Conservation (phyloP, 2,113 vertebrate genomes). For the Strix aluco region DNA sequence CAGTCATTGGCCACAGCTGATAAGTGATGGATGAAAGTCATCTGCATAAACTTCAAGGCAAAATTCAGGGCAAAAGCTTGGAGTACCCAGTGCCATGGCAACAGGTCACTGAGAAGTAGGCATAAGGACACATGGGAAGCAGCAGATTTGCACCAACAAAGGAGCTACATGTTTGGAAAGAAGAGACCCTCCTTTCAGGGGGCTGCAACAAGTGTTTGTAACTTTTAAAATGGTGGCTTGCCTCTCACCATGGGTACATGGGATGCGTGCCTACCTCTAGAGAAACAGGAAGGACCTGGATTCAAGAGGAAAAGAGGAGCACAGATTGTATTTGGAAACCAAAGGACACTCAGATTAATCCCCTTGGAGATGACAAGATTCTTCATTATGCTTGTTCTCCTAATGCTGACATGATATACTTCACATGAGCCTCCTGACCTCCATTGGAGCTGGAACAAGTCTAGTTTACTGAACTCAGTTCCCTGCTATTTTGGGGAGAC, state of each 20-base stretch:
- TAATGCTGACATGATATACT: not conserved
- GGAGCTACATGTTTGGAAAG: not conserved
- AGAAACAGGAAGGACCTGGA: not conserved
- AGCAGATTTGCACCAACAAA: not conserved
- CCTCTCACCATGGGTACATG: rapidly evolving
- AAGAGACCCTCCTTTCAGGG: not conserved
- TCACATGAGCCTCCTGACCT: not conserved
- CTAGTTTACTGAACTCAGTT: not conserved
- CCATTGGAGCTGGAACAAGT: not conserved
- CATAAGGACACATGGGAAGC: not conserved
- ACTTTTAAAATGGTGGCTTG: not conserved
- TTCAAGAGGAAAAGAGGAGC: not conserved
- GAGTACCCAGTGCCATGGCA: not conserved
- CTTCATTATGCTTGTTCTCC: not conserved
- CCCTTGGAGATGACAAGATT: not conserved
- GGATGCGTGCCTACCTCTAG: not conserved
- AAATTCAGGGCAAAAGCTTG: not conserved
- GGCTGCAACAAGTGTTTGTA: not conserved
- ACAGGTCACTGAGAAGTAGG: not conserved
- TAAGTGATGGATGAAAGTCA: not conserved
- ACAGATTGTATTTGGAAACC: not conserved
- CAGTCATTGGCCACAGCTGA: not conserved
- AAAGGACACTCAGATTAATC: not conserved
- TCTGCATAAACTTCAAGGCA: not conserved
- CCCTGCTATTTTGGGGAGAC: not conserved